Evolutionary conservation across 2,888 invertebrate species (phyloP), one percentile per base, ranked within the genome.

Genomic region (Cheilosia impressa): DNA sequence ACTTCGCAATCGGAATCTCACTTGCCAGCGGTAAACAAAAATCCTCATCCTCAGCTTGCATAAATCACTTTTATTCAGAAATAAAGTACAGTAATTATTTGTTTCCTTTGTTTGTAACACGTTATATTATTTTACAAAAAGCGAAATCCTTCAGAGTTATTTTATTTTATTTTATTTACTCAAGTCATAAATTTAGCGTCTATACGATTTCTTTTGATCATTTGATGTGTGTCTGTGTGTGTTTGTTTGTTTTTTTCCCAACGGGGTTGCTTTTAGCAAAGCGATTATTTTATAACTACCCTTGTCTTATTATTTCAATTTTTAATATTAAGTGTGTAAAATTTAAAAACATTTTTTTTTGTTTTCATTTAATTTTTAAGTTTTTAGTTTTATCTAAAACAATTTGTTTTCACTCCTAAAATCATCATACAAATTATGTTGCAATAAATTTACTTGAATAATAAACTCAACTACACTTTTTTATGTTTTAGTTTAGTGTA

Each of bases 281-380:
- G 85, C 80, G 84, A 24, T 66, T 73, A 57, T 63, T 38, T 50
- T 53, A 66, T 72, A 19, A 45, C 68, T 69, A 34, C 27, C 68
- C 65, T 52, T 52, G 24, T 62, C 45, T 47, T 58, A 73, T 78
- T 62, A 83, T 87, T 88, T 83, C 83, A 89, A 88, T 75, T 71
- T 72, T 17, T 58, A 19, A 43, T 82, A 65, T 57, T 84, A 87
- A 88, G 79, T 90, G 89, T 88, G 89, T 89, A 88, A 87, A 88
- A 87, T 90, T 85, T 87, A 81, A 81, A 83, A 87, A 76, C 72
- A 31, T 80, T 65, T 84, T 73, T 88, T 87, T 83, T 31, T 79
- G 87, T 87, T 45, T 68, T 57, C n/a, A 24, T 55, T 69, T 78
- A 65, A 0, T 55, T 57, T 53, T 52, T 2, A 2, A 10, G 22